These are phyloP conservation scores for Bicyclus anynana DNA, from an alignment of 1,140 invertebrate species.

Conservation along the genomic window DNA sequence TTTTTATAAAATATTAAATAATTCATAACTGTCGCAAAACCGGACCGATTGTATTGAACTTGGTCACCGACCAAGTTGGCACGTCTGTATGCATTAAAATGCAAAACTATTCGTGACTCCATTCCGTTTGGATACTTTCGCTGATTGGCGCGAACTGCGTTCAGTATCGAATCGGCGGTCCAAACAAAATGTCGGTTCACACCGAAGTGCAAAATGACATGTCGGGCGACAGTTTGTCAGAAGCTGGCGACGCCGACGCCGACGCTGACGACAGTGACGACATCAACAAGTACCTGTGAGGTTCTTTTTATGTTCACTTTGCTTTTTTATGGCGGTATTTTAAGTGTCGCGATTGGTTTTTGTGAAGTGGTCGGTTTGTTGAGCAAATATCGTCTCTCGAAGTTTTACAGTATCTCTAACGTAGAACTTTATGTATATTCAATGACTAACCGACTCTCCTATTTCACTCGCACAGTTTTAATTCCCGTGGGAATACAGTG, in stretches of 20 bases:
- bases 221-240: conserved; percentile 26
- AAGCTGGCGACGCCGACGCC: neutral
- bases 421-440: too few relatives aligned
- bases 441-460: too few relatives aligned
- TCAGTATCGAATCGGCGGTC: conserved; percentile 28
- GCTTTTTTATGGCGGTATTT: conserved; percentile 2
- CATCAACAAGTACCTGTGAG: conserved; percentile 20
- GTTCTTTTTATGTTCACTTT: conserved; percentile 12
- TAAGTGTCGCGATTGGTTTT: neutral
- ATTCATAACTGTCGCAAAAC: too few relatives aligned
- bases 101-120: conserved; percentile 21
- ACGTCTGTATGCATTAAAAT: conserved; percentile 12
- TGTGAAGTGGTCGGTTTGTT: neutral
- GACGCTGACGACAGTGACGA: conserved; percentile 8
- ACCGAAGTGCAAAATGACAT: conserved; percentile 16
- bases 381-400: neutral
- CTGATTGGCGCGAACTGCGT: conserved; percentile 16
- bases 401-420: neutral
- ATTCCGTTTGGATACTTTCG: conserved; percentile 30
- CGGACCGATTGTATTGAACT: neutral
- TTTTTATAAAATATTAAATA: too few relatives aligned
- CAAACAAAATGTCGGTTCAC: conserved; percentile 20
- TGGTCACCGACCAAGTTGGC: neutral
- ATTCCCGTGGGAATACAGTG: too few relatives aligned
- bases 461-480: too few relatives aligned